phyloP scores from a whole-genome alignment of 2,888 invertebrate genomes.

The Pseudolycoriella hygida region DNA sequence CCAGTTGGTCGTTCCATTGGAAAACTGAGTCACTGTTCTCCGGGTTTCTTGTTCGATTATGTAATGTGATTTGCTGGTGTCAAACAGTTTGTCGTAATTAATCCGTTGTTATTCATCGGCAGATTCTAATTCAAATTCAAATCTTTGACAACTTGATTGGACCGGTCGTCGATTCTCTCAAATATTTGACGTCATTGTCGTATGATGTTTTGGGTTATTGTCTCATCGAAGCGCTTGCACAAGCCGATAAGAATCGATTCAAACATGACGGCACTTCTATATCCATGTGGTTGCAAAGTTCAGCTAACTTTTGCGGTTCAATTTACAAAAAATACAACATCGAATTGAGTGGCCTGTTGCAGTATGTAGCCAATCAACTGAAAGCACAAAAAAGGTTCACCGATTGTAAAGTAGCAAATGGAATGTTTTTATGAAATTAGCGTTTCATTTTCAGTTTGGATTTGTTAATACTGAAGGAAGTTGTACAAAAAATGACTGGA shows the following conservation, averaged over 20 bases:
- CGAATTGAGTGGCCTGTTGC: conserved; percentile 84
- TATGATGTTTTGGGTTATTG: conserved; percentile 94
- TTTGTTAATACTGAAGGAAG: conserved; percentile 83
- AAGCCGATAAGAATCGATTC: conserved; percentile 55
- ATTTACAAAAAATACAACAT: conserved; percentile 95
- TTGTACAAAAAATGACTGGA: conserved; percentile 98
- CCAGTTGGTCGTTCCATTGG: conserved; percentile 90
- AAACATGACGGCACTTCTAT: conserved; percentile 84
- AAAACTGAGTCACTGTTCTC: conserved; percentile 90
- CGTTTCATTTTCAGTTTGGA: conserved; percentile 47
- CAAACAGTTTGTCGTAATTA: too few relatives aligned
- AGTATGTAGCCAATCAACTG: conserved; percentile 93
- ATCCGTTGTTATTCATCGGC: conserved; percentile 7
- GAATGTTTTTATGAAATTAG: conserved; percentile 5
- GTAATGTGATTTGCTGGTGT: conserved; percentile 28
- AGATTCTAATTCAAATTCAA: conserved; percentile 67
- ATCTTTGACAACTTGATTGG: conserved; percentile 86
- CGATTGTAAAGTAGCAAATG: too few relatives aligned
- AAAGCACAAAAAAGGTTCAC: conserved; percentile 83
- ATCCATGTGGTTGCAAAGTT: conserved; percentile 84
- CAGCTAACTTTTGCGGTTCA: conserved; percentile 89
- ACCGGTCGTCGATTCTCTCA: conserved; percentile 94
- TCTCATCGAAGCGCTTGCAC: conserved; percentile 77
- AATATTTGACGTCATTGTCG: conserved; percentile 85
- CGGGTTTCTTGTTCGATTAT: conserved; percentile 91